Base-by-base conservation (phyloP, 2,797 vertebrate species). In the Muscicapa striata region DNA sequence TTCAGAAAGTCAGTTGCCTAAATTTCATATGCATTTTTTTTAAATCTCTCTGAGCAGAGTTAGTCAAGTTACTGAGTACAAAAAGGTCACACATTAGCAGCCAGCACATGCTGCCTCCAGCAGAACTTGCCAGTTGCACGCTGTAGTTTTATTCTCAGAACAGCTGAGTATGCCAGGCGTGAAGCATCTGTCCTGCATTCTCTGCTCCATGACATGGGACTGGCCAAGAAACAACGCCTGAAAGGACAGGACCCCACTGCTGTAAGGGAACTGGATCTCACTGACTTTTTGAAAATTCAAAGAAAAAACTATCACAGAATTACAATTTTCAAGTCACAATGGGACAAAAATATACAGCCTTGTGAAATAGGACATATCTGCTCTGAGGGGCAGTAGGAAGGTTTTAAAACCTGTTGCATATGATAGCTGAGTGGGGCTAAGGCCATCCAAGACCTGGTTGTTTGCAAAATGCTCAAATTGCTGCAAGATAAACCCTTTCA, bases 171-270 rank as follows among this genome's bases (percentile, higher is more conserved):
- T 94, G 80, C 82, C 94, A 95, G 79, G 94, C 96, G 97, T 95
- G 95, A 89, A 95, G 97, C 96, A 97, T 97, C 95, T 97, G 94
- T 97, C 87, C 86, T 74, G 54, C 66, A 95, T 96, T 96, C 96
- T 63, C 93, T 68, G 75, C 70, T 81, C 55, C 49, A 13, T 86
- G 89, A 95, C 85, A 95, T 3, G 19, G 79, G 46, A 89, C 76
- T 91, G 75, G 92, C 78, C 86, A 89, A 84, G 83, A 94, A 95
- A 77, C 54, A 87, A 45, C 2, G 4, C 11, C 40, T 23, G 54
- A 83, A 89, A 89, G 58, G 90, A 90, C 59, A 72, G 77, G 23
- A 84, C 68, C 70, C 23, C 70, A 49, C 59, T 51, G 90, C 87
- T 21, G 0, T 18, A 30, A 64, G 27, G 55, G 61, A 72, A 72